These are phyloP conservation scores for Sycobia sp. DNA, from an alignment of 1,140 invertebrate genomes.

Conservation along the genomic window DNA sequence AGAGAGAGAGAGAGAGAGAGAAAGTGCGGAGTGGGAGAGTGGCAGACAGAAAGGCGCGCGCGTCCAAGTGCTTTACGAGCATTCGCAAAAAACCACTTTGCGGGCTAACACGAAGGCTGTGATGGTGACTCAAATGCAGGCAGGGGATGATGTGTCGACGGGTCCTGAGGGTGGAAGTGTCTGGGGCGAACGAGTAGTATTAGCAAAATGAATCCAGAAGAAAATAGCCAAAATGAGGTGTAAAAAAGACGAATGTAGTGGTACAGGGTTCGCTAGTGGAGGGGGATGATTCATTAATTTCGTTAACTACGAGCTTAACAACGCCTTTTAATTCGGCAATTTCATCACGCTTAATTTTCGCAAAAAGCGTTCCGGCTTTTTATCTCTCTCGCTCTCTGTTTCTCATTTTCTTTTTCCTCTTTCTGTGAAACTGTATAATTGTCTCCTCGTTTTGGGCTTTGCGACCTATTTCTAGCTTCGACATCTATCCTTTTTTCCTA, in stretches of 20 bases:
- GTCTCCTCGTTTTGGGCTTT: too few relatives aligned
- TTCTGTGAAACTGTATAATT: too few relatives aligned
- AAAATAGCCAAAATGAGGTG: slow-evolving; percentile 10
- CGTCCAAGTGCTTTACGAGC: slow-evolving; percentile 6
- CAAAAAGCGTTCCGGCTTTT: not conserved
- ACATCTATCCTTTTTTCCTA: too few relatives aligned
- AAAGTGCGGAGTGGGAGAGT: too few relatives aligned
- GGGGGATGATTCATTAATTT: slow-evolving; percentile 19
- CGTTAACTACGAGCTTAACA: slow-evolving; percentile 11
- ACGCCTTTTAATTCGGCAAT: slow-evolving; percentile 24
- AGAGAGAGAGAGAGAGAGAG: too few relatives aligned
- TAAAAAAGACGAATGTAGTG: slow-evolving; percentile 12
- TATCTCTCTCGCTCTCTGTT: not conserved
- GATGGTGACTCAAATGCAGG: not conserved
- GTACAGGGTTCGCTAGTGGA: too few relatives aligned
- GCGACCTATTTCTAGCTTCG: too few relatives aligned
- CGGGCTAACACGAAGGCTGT: not conserved
- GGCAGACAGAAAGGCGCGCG: too few relatives aligned
- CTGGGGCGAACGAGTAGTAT: slow-evolving; percentile 19
- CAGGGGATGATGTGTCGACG: not conserved
- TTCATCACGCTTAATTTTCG: slow-evolving; percentile 10
- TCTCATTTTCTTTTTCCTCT: not conserved
- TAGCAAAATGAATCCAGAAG: slow-evolving; percentile 14
- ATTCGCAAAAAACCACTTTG: slow-evolving; percentile 26
- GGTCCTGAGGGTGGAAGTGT: not conserved